These are phyloP conservation scores for Boleophthalmus pectinirostris DNA, from an alignment of 2,113 vertebrate genomes.

Conservation along the genomic window DNA sequence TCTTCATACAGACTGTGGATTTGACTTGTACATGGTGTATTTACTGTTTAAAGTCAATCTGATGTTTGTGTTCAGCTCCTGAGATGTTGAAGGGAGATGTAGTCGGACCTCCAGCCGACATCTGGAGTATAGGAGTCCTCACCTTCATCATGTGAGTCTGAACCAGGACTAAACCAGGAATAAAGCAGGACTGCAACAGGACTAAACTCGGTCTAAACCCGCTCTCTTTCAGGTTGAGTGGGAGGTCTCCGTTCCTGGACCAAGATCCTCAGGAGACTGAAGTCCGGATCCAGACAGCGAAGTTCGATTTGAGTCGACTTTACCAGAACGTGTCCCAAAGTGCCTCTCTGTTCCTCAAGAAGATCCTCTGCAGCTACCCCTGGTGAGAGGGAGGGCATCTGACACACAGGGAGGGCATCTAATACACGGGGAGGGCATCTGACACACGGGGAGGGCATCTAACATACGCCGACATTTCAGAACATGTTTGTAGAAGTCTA, in stretches of 20 bases:
- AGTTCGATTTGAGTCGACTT: conserved; percentile 93
- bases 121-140: conserved; percentile 92
- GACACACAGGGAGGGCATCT: too few species aligned
- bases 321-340: conserved; percentile 98
- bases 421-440: too few species aligned
- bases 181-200: background rate
- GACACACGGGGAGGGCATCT: too few species aligned
- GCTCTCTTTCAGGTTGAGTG: conserved; percentile 85
- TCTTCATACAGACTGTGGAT: too few species aligned
- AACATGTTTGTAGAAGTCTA: too few species aligned
- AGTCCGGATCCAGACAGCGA: conserved; percentile 87
- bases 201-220: background rate
- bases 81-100: conserved; percentile 97
- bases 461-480: too few species aligned
- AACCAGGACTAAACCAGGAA: too few species aligned
- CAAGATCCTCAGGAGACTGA: conserved; percentile 86
- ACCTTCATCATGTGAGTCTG: conserved; percentile 94
- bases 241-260: conserved; percentile 90
- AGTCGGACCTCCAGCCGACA: conserved; percentile 92
- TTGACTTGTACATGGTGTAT: too few species aligned
- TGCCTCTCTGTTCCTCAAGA: conserved; percentile 94
- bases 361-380: conserved; percentile 91
- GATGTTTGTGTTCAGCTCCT: conserved; percentile 79
- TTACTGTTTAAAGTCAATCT: too few species aligned
- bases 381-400: conserved; percentile 80